A percentile compares a stretch with the other conserved stretches of the same genome.
phyloP scores from a whole-genome alignment of 2,113 vertebrate genomes.

The Pyxicephalus adspersus region DNA sequence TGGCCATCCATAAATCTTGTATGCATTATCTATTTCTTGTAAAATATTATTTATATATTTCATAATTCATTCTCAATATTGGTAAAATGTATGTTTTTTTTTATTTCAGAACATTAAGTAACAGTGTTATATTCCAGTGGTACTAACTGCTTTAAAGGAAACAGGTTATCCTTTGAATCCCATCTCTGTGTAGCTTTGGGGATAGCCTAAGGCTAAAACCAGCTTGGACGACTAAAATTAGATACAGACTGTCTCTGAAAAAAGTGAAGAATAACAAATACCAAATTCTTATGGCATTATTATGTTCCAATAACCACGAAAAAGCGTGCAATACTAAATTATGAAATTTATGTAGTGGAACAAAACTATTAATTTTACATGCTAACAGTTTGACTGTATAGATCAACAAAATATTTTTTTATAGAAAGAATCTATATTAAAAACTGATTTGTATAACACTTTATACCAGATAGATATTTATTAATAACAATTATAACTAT shows the following conservation, averaged over 20 bases:
- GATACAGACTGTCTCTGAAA: slow-evolving; percentile 34
- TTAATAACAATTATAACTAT: no score
- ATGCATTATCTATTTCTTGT: background rate
- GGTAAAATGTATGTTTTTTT: slow-evolving; percentile 1
- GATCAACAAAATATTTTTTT: no score
- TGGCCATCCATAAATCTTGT: background rate
- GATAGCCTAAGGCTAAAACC: slow-evolving; percentile 45
- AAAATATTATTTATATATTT: background rate
- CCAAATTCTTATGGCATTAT: slow-evolving; percentile 12
- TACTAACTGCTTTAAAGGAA: slow-evolving; percentile 48
- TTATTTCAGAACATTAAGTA: slow-evolving; percentile 27
- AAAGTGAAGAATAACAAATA: slow-evolving; percentile 38
- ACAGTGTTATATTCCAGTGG: slow-evolving; percentile 22
- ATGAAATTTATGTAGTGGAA: background rate
- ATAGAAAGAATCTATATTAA: no score
- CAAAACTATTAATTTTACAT: no score
- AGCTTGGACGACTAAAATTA: slow-evolving; percentile 52
- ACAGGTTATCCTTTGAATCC: slow-evolving; percentile 50
- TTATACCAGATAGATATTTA: no score
- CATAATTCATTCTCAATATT: background rate
- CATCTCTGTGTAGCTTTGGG: slow-evolving; percentile 49
- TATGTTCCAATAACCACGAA: slow-evolving; percentile 5
- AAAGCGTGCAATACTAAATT: background rate
- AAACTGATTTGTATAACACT: no score
- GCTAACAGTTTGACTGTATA: no score